phyloP scores from a whole-genome alignment of 1,140 invertebrate species.

The Drosophila lacteicornis region DNA sequence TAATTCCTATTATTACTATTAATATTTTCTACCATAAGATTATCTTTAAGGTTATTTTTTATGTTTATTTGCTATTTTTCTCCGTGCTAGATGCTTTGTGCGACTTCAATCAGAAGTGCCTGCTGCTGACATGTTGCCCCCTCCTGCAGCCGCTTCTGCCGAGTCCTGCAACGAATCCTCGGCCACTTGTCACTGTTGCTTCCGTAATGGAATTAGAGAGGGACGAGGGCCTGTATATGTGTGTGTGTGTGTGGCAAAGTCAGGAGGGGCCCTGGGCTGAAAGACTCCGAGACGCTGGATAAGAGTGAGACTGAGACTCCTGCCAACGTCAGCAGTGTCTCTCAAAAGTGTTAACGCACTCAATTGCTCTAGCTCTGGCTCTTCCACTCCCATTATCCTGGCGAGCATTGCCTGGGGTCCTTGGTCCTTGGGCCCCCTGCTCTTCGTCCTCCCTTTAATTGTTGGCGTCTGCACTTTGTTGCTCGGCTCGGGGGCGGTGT shows the following conservation, averaged over 20 bases:
- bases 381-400: slow-evolving; percentile 1
- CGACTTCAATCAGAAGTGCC: slow-evolving; percentile 61
- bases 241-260: neutral
- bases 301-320: slow-evolving; percentile 28
- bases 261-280: neutral
- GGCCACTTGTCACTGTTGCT: slow-evolving; percentile 82
- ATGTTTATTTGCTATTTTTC: neutral
- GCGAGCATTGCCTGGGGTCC: slow-evolving; percentile 14
- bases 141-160: slow-evolving; percentile 11
- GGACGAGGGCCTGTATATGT: slow-evolving; percentile 8
- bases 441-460: slow-evolving; percentile 53
- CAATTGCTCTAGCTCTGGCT: slow-evolving; percentile 46
- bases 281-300: slow-evolving; percentile 8
- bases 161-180: slow-evolving; percentile 36
- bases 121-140: slow-evolving; percentile 51
- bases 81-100: slow-evolving; percentile 10
- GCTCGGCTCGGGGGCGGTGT: slow-evolving; percentile 54
- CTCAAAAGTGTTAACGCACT: slow-evolving; percentile 80
- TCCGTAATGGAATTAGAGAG: slow-evolving; percentile 79
- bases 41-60: neutral
- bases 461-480: slow-evolving; percentile 77
- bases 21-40: too few relatives aligned
- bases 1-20: too few relatives aligned
- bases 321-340: slow-evolving; percentile 59
- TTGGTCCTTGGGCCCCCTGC: neutral